Conservation (phyloP, 92 coral and sea anemone genomes). For the Phenganax marumi region DNA sequence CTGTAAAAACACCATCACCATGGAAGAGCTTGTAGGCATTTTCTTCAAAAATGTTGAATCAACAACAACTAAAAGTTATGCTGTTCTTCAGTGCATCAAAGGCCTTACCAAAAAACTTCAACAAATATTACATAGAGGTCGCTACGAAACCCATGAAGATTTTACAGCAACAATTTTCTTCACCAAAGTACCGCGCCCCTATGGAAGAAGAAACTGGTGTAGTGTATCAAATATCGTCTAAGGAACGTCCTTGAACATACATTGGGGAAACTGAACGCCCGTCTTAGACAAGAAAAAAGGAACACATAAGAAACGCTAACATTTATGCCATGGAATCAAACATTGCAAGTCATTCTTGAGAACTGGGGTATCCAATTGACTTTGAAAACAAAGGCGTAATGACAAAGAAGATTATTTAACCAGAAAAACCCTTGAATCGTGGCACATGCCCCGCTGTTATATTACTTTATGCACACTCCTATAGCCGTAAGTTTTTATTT, state of each 20-base stretch:
- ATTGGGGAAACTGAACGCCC: conserved; percentile 1
- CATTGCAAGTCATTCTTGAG: background rate
- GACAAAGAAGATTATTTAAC: background rate
- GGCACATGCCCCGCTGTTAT: background rate
- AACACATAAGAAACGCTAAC: background rate
- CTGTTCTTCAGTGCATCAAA: no score
- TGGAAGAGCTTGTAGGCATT: no score
- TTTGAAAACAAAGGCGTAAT: background rate
- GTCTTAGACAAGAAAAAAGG: background rate
- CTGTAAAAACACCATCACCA: no score
- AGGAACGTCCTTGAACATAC: conserved; percentile 5
- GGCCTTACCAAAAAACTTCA: no score
- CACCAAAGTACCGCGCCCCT: no score
- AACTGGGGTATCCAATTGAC: background rate
- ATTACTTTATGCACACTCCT: no score
- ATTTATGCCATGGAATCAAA: background rate
- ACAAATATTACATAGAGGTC: background rate
- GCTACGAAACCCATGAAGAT: no score
- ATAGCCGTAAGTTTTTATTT: no score
- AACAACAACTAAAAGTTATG: no score
- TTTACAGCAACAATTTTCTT: no score
- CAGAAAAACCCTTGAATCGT: background rate
- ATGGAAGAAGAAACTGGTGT: no score
- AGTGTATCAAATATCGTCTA: conserved; percentile 25
- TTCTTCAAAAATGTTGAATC: no score